A percentile compares a stretch with the other conserved stretches of the same genome.
These are phyloP conservation scores for Chiloscyllium plagiosum DNA, from an alignment of 2,113 vertebrate species.

Conservation along the genomic window DNA sequence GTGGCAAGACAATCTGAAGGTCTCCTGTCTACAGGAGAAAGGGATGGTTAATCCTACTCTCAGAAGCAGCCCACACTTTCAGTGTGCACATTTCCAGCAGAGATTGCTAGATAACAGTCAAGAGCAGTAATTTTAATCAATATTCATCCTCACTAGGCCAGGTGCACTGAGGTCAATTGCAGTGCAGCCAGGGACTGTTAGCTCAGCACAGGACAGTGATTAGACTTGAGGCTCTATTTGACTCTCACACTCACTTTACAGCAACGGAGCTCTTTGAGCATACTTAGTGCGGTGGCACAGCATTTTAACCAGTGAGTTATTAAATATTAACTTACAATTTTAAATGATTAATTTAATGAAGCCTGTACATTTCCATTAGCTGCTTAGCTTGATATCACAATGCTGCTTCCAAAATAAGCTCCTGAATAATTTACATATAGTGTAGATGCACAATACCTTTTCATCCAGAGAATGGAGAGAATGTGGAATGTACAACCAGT, in stretches of 20 bases:
- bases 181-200: neutral
- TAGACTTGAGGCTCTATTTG: neutral
- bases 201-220: neutral
- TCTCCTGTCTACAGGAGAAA: neutral
- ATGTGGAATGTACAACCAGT: too few relatives aligned
- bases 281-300: neutral
- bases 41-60: neutral
- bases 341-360: conserved; percentile 3
- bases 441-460: neutral
- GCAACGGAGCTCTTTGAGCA: neutral
- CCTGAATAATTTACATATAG: neutral
- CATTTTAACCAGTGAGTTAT: neutral
- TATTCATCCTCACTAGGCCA: neutral
- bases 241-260: neutral
- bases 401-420: neutral
- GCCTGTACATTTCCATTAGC: neutral
- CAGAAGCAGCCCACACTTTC: neutral
- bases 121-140: neutral
- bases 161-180: neutral
- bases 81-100: neutral
- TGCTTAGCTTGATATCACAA: neutral
- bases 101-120: neutral
- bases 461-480: too few relatives aligned
- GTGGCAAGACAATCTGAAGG: neutral
- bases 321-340: conserved; percentile 4